Percentiles rank a stretch among this genome's conserved stretches.
phyloP scores from a whole-genome alignment of 2,797 vertebrate species.

The Pseudomugil tenellus region DNA sequence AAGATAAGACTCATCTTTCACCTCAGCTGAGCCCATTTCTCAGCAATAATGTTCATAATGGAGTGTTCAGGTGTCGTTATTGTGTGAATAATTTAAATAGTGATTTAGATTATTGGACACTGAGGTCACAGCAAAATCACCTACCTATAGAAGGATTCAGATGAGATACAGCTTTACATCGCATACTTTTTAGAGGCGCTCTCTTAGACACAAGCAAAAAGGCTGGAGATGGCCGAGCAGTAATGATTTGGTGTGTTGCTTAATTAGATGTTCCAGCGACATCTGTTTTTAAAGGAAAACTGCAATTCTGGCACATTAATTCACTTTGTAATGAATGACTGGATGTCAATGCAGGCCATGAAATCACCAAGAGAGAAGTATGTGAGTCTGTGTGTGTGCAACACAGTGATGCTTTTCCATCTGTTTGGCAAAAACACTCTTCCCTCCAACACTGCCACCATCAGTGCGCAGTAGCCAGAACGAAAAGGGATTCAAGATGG shows the following conservation, averaged over 20 bases:
- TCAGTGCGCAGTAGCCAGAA: constrained; percentile 66
- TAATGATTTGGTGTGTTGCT: constrained; percentile 71
- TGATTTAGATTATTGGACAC: constrained; percentile 80
- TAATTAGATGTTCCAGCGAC: constrained; percentile 78
- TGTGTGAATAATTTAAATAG: constrained; percentile 89
- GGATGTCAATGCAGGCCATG: constrained; percentile 75
- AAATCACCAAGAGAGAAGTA: constrained; percentile 73
- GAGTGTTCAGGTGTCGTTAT: constrained; percentile 94
- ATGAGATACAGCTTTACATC: constrained; percentile 38
- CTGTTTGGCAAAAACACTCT: constrained; percentile 79
- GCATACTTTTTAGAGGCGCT: constrained; percentile 20
- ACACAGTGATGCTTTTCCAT: constrained; percentile 81
- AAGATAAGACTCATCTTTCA: constrained; percentile 99
- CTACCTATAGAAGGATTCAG: constrained; percentile 36
- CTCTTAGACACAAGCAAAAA: constrained; percentile 41
- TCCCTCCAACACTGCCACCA: constrained; percentile 67
- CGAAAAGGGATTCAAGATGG: constrained; percentile 80
- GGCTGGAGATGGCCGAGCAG: constrained; percentile 62
- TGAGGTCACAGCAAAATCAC: constrained; percentile 73
- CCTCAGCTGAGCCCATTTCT: constrained; percentile 93
- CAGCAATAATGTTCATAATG: constrained; percentile 99
- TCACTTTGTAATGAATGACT: constrained; percentile 81
- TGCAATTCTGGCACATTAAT: constrained; percentile 81
- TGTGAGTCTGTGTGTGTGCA: constrained; percentile 70
- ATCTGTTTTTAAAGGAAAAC: constrained; percentile 82